Base-by-base conservation (phyloP, 37 sponge, comb jelly and placozoan genomes). In the Chondrosia reniformis region DNA sequence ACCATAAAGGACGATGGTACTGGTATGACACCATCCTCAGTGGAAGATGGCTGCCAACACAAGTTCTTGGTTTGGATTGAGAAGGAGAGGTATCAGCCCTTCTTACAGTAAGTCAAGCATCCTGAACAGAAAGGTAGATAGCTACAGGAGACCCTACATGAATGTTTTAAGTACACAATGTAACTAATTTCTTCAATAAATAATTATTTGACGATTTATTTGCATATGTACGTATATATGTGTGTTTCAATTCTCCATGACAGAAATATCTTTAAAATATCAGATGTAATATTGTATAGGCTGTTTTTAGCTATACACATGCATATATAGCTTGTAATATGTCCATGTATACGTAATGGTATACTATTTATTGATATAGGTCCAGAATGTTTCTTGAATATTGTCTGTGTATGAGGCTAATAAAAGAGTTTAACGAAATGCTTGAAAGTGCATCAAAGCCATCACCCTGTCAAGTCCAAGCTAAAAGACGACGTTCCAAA, bases 31-130 rank as follows among this genome's bases (percentile, higher is more conserved):
- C 66, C 66, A 31, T 4, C 32, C 19, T 4, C 4, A 36, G 66
- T 64, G 32, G 66, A 64, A 21, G 66, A 31, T 2, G 36, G 66
- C 3, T 64, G 66, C 33, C 66, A 33, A 27, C 66, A 64, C 31
- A 64, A 64, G 66, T 64, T 64, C 36, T 21, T 64, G 34, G 19
- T 21, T 19, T 64, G 66, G 66, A 13, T 64, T 19, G 66, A 64
- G 66, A 64, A 28, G 36, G 66, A 64, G 36, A 64, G 66, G 36
- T 64, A 9, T 15, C 66, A 33, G 66, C 66, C 36, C 4, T 64
- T 64, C 36, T 7, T 64, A 10, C 2, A 28, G 66, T 10, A 13
- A 27, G 36, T 31, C 4, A 4, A 3, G 66, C 10, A 3, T 15
- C 36, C 5, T 62, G 63, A 25, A 8, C 27, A 62, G 27, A 62